phyloP scores from a whole-genome alignment of 2,888 invertebrate genomes.

The Mystacides longicornis region DNA sequence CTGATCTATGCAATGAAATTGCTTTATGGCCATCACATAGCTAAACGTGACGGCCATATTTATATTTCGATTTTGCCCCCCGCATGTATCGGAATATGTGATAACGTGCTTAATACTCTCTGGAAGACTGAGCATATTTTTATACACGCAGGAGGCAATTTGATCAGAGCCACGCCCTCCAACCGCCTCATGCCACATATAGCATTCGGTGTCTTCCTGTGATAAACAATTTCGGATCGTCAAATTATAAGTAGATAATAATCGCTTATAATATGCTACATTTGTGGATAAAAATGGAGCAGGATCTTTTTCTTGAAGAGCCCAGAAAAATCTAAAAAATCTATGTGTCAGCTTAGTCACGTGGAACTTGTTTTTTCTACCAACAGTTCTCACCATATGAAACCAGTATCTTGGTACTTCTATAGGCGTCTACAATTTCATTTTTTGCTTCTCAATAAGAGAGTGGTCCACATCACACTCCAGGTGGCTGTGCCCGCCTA shows the following conservation, averaged over 20 bases:
- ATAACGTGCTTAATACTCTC: neutral
- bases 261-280: neutral
- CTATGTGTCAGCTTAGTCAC: too few relatives aligned
- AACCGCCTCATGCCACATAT: constrained; percentile 1
- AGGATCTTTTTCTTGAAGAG: too few relatives aligned
- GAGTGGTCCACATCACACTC: too few relatives aligned
- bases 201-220: neutral
- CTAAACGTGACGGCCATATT: neutral
- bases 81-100: constrained; percentile 1
- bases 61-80: too few relatives aligned
- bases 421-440: too few relatives aligned
- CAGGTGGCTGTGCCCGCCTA: too few relatives aligned
- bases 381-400: too few relatives aligned
- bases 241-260: neutral
- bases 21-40: neutral
- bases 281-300: too few relatives aligned
- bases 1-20: neutral
- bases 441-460: too few relatives aligned
- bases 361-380: too few relatives aligned
- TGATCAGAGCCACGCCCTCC: neutral
- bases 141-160: neutral
- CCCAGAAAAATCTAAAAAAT: too few relatives aligned
- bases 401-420: too few relatives aligned
- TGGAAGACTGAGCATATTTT: neutral
- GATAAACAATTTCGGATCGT: neutral